Percentiles rank a stretch among this genome's conserved stretches.
phyloP scores from a whole-genome alignment of 2,113 vertebrate genomes.

The Pristiophorus japonicus region DNA sequence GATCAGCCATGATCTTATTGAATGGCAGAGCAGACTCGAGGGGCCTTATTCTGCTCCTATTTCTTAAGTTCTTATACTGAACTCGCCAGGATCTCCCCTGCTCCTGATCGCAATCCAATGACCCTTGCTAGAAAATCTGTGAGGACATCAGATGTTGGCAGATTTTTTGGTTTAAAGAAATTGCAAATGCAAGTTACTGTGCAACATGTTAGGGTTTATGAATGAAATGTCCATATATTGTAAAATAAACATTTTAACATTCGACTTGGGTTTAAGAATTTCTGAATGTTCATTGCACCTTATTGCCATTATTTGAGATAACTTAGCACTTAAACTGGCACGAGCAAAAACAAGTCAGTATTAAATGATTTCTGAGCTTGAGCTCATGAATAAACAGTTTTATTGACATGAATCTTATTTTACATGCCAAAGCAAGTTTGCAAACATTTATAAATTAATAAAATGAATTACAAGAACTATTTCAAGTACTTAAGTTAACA shows the following conservation, averaged over 20 bases:
- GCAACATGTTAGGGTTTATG: not conserved
- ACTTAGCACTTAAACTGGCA: not conserved
- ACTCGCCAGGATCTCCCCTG: not conserved
- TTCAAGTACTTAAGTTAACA: not conserved
- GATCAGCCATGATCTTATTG: too few species aligned
- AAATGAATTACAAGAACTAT: not conserved
- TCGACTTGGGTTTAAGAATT: not conserved
- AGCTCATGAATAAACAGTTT: not conserved
- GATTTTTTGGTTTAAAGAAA: not conserved
- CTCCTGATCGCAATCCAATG: not conserved
- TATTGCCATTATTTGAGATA: not conserved
- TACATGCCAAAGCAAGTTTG: not conserved
- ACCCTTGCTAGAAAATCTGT: not conserved
- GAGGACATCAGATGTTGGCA: not conserved
- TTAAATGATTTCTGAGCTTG: not conserved
- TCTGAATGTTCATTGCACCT: not conserved
- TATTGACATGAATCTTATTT: not conserved
- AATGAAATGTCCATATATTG: not conserved
- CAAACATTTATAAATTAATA: not conserved
- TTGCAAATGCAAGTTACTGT: not conserved
- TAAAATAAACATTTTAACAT: too few species aligned
- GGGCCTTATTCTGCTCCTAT: too few species aligned
- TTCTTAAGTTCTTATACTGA: too few species aligned
- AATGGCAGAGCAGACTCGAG: too few species aligned
- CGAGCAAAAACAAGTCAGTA: too few species aligned